Percentiles rank a stretch among this genome's conserved stretches.
phyloP scores from a whole-genome alignment of 1,140 invertebrate genomes.

The Drosophila sp. region DNA sequence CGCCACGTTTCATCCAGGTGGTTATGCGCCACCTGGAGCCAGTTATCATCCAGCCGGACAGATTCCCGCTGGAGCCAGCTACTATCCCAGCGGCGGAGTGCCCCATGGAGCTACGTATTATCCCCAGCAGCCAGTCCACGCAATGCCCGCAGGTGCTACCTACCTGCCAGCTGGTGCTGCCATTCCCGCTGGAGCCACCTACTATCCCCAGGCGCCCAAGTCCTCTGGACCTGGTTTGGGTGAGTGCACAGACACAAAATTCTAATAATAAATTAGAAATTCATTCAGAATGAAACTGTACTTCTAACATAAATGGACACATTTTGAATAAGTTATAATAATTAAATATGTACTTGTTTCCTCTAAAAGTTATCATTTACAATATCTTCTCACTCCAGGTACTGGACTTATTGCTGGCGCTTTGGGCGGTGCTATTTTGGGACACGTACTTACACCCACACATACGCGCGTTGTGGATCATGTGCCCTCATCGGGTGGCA shows the following conservation, averaged over 20 bases:
- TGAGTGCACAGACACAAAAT: conserved; percentile 31
- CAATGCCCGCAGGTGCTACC: conserved; percentile 68
- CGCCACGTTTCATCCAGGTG: conserved; percentile 61
- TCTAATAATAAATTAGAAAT: no score
- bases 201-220: conserved; percentile 72
- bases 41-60: conserved; percentile 50
- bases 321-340: no score
- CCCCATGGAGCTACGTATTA: conserved; percentile 60
- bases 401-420: conserved; percentile 77
- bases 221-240: conserved; percentile 75
- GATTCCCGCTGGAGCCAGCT: conserved; percentile 60
- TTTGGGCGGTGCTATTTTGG: conserved; percentile 74
- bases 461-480: conserved; percentile 71
- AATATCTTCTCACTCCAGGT: conserved; percentile 46
- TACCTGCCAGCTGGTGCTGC: conserved; percentile 69
- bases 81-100: conserved; percentile 54
- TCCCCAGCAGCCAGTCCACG: conserved; percentile 25
- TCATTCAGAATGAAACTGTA: no score
- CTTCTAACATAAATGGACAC: no score
- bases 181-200: conserved; percentile 71
- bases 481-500: conserved; percentile 28
- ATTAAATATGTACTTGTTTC: background rate
- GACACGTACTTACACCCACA: conserved; percentile 73
- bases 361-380: background rate
- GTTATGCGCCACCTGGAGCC: conserved; percentile 35